Evolutionary conservation across 2,888 invertebrate species (phyloP).

Genomic region (Melinaea marsaeus): DNA sequence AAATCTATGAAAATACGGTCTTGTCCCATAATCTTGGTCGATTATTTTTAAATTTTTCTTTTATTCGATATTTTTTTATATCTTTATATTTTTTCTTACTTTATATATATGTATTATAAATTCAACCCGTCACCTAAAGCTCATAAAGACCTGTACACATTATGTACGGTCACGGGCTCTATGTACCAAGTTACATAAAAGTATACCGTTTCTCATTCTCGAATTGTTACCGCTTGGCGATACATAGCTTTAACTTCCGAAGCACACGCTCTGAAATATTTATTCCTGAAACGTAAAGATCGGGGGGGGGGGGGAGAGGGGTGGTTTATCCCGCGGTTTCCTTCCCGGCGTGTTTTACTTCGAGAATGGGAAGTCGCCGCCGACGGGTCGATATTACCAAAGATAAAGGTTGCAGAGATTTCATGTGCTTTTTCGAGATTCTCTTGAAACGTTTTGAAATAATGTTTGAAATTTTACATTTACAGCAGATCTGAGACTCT

Average conservation of each 20-base stretch:
- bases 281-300: constrained; percentile 79
- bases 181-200: constrained; percentile 32
- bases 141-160: not conserved
- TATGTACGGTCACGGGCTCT: not conserved
- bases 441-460: no score
- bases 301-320: constrained; percentile 52
- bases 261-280: constrained; percentile 79
- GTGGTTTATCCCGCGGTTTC: constrained; percentile 77
- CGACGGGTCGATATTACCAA: constrained; percentile 75
- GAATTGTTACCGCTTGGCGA: constrained; percentile 74
- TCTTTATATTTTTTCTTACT: no score
- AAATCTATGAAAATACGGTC: no score
- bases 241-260: constrained; percentile 77
- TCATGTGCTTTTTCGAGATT: not conserved
- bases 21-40: no score
- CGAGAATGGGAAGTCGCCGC: constrained; percentile 77
- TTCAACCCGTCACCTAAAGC: no score
- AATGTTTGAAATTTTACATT: no score
- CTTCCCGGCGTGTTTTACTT: constrained; percentile 78
- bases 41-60: no score
- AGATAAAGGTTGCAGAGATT: constrained; percentile 58
- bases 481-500: no score
- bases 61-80: no score
- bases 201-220: constrained; percentile 68
- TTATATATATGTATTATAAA: no score